These are phyloP conservation scores for Climacteris rufus DNA, from an alignment of 2,113 vertebrate genomes.

Conservation along the genomic window DNA sequence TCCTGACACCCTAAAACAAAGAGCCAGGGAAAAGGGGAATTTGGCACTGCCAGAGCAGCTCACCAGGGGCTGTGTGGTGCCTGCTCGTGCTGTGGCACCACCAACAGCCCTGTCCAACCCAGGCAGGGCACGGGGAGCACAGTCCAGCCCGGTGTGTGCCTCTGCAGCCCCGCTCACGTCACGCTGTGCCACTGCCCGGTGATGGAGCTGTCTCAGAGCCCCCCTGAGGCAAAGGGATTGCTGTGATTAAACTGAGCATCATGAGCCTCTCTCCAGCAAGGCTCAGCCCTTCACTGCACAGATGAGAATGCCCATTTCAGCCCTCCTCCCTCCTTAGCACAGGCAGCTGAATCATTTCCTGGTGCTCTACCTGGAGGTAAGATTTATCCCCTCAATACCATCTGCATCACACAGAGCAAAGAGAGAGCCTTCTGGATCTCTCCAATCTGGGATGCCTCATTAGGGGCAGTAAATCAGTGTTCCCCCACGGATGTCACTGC, in stretches of 20 bases:
- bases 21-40: neutral
- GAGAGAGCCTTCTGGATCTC: neutral
- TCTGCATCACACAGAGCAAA: neutral
- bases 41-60: neutral
- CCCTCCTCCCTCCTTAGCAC: neutral
- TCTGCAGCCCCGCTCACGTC: neutral
- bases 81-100: neutral
- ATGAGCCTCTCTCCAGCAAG: neutral
- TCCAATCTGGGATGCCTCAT: neutral
- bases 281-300: neutral
- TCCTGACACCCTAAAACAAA: neutral
- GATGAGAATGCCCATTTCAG: neutral
- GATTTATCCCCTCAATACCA: neutral
- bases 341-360: neutral
- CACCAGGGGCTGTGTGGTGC: neutral
- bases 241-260: neutral
- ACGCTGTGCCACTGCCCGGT: accelerated
- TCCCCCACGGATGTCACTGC: neutral
- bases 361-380: neutral
- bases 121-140: neutral
- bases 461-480: neutral
- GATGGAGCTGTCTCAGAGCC: neutral
- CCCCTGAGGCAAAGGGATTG: neutral
- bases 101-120: neutral
- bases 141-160: accelerated